phyloP scores from a whole-genome alignment of 2,797 vertebrate species.

The Pseudochirops corinnae region DNA sequence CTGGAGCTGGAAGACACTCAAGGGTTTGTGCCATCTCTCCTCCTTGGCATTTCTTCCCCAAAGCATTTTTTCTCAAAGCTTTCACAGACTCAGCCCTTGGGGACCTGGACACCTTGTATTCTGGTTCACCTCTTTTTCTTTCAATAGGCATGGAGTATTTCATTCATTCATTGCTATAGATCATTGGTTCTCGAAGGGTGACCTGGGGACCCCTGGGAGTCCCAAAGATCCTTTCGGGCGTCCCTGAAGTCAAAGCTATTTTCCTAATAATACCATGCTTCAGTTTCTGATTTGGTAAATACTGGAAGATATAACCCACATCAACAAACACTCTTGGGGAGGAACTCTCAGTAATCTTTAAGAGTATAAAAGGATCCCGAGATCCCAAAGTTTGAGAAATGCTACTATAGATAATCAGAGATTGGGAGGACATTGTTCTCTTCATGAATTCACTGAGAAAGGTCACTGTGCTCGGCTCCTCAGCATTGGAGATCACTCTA shows the following conservation, averaged over 20 bases:
- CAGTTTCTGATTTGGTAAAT: background rate
- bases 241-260: background rate
- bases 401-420: background rate
- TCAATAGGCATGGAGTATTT: background rate
- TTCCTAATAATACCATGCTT: background rate
- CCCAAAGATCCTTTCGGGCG: background rate
- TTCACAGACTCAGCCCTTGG: background rate
- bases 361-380: background rate
- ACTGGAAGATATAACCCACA: background rate
- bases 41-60: background rate
- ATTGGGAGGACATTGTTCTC: background rate
- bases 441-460: background rate
- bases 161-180: background rate
- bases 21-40: background rate
- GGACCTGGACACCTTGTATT: background rate
- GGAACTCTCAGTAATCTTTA: background rate
- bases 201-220: background rate
- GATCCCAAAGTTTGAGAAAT: background rate
- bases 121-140: background rate
- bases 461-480: too few species aligned
- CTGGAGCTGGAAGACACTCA: background rate
- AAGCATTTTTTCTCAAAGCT: background rate
- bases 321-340: background rate
- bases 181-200: background rate
- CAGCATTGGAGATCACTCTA: too few species aligned